phyloP scores from a whole-genome alignment of 2,113 vertebrate species.

The Andinoacara biseriatus region DNA sequence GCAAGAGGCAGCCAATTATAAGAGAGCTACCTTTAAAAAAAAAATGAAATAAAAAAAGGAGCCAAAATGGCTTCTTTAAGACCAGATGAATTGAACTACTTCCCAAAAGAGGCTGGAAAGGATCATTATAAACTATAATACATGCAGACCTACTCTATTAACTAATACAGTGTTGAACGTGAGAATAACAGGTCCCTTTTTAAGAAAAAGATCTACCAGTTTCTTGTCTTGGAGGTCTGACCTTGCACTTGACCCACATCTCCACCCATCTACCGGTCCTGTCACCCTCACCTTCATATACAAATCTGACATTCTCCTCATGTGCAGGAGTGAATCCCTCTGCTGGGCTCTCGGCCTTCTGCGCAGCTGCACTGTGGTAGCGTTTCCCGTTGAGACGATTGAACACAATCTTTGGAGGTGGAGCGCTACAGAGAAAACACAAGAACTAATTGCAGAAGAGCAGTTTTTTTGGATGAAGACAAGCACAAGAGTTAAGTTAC shows the following conservation, averaged over 20 bases:
- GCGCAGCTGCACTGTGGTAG: conserved; percentile 73
- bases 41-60: background rate
- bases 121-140: background rate
- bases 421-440: conserved; percentile 57
- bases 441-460: background rate
- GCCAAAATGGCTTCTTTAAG: background rate
- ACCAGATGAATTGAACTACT: background rate
- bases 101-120: background rate
- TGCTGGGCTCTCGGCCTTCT: conserved; percentile 72
- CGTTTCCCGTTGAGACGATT: conserved; percentile 91
- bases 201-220: background rate
- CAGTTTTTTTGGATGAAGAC: background rate
- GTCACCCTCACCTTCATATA: conserved; percentile 87
- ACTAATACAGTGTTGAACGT: background rate
- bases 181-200: background rate
- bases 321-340: conserved; percentile 91
- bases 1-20: background rate
- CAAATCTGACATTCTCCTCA: conserved; percentile 94
- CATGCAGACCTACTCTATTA: background rate
- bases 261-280: background rate
- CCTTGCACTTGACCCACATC: background rate
- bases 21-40: background rate
- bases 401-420: conserved; percentile 89
- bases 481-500: background rate
- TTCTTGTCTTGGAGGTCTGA: background rate